Base-by-base conservation (phyloP, 2,113 vertebrate species). In the Syngnathoides biaculeatus region DNA sequence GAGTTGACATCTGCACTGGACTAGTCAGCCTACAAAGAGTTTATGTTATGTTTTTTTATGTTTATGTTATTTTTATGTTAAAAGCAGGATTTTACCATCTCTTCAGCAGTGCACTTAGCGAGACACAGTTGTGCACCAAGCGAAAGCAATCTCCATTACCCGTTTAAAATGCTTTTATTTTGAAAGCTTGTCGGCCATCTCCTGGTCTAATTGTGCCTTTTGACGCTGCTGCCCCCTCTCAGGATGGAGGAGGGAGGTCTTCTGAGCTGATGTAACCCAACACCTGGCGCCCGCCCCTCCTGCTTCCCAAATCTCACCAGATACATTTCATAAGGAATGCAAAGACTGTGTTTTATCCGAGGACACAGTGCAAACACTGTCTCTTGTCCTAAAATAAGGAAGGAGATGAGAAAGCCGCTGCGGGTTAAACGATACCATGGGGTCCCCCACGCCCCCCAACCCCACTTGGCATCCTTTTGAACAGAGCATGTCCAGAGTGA, bases 281-380 rank as follows among this genome's bases (percentile, higher is more conserved):
- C 87, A 93, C 91, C 87, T 84, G 85, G 82, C 84, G 78, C 88
- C 82, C 86, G 85, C 84, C 87, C 85, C 83, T 85, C 85, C 87
- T 79, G 84, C 86, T 79, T 88, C 87, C 88, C 81, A 81, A 88
- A 90, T 89, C 87, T 88, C 77, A 79, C 84, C 86, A 89, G 87
- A 90, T 89, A 86, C 74, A 85, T 90, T 90, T 88, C 88, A 83
- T 73, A 77, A 85, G 86, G 89, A 90, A 88, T 89, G 88, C 84
- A 61, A 87, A 88, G 84, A 87, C 89, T 86, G 88, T 87, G 86
- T 83, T 90, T 89, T 90, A 89, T 89, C 85, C 83, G 72, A 74
- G 83, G 79, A 85, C 86, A 87, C 76, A 86, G 85, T 73, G 82
- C 84, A 81, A 86, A 89, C 86, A 87, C 82, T 82, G 86, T 87